phyloP scores from a whole-genome alignment of 2,888 invertebrate species.

The Onchidella celtica region DNA sequence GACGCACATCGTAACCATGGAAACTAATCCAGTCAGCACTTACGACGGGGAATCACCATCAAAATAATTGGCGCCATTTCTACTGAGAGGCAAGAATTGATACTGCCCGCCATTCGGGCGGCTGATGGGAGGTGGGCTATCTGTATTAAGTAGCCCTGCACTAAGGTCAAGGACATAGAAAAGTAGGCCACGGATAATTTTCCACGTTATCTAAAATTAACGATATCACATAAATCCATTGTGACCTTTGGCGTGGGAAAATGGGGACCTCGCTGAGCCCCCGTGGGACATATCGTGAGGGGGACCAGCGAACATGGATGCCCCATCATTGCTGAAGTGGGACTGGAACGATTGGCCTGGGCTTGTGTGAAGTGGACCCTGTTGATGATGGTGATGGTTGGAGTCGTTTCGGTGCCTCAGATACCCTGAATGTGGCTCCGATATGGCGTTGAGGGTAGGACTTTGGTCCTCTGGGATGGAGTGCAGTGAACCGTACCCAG shows the following conservation, averaged over 20 bases:
- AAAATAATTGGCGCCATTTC: background rate
- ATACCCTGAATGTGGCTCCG: background rate
- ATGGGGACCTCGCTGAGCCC: background rate
- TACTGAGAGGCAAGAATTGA: background rate
- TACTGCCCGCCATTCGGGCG: background rate
- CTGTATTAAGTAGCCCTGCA: too few relatives aligned
- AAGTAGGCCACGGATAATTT: too few relatives aligned
- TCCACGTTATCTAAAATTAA: too few relatives aligned
- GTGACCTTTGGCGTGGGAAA: background rate
- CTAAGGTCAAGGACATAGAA: too few relatives aligned
- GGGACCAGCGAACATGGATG: background rate
- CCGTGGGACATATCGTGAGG: constrained; percentile 18
- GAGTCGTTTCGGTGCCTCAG: background rate
- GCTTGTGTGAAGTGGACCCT: constrained; percentile 1
- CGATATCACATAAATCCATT: too few relatives aligned
- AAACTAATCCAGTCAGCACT: too few relatives aligned
- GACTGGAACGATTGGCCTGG: background rate
- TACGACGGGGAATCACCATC: background rate
- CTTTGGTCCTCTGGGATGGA: background rate
- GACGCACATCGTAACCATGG: too few relatives aligned
- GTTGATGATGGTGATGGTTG: background rate
- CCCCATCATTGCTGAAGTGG: background rate
- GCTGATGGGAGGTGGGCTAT: background rate
- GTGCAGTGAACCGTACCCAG: constrained; percentile 3
- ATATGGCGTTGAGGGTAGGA: background rate